Percentiles rank a stretch among this genome's conserved stretches.
phyloP scores from a whole-genome alignment of 2,888 invertebrate genomes.

The Platycnemis pennipes region DNA sequence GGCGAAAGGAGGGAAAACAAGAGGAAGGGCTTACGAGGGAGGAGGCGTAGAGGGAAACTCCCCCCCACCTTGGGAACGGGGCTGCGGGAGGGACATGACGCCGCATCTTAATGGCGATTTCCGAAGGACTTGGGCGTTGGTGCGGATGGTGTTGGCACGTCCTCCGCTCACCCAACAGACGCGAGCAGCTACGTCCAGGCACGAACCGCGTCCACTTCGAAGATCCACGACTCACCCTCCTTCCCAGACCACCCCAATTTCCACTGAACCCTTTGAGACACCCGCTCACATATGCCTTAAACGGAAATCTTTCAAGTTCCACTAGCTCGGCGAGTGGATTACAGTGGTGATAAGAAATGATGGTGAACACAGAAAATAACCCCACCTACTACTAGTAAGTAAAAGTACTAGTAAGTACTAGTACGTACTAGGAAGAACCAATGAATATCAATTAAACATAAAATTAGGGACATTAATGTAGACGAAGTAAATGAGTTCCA shows the following conservation, averaged over 20 bases:
- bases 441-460: too few relatives aligned
- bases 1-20: background rate
- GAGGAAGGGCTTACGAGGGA: background rate
- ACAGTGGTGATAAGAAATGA: too few relatives aligned
- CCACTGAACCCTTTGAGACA: constrained; percentile 4
- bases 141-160: background rate
- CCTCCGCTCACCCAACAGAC: background rate
- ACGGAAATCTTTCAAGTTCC: too few relatives aligned
- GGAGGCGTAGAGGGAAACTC: background rate
- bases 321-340: too few relatives aligned
- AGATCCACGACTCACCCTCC: constrained; percentile 34
- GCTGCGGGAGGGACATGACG: constrained; percentile 33
- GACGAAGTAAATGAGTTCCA: too few relatives aligned
- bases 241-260: background rate
- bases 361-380: too few relatives aligned
- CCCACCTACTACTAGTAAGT: too few relatives aligned
- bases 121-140: background rate
- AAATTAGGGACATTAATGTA: too few relatives aligned
- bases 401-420: too few relatives aligned
- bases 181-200: background rate
- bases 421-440: too few relatives aligned
- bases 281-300: too few relatives aligned
- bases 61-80: too few relatives aligned
- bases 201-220: constrained; percentile 42
- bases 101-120: constrained; percentile 62